phyloP scores from a whole-genome alignment of 1,140 invertebrate species.

The Stenopsyche tienmushanensis region DNA sequence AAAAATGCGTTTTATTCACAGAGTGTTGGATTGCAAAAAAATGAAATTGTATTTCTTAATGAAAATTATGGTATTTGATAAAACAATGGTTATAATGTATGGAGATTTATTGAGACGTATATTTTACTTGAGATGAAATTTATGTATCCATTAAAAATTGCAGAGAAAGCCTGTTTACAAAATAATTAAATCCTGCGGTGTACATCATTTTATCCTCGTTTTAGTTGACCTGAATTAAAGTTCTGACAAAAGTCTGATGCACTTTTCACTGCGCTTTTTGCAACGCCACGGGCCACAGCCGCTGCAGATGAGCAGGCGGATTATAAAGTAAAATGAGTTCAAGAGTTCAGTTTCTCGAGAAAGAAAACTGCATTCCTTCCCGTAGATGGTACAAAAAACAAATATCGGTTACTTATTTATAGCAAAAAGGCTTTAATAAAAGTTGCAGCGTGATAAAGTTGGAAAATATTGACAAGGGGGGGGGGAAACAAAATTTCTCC shows the following conservation, averaged over 20 bases:
- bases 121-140: too few relatives aligned
- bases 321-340: conserved; percentile 30
- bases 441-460: background rate
- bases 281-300: background rate
- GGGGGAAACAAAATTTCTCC: too few relatives aligned
- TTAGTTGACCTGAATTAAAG: conserved; percentile 4
- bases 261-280: conserved; percentile 3
- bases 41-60: too few relatives aligned
- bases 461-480: too few relatives aligned
- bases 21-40: too few relatives aligned
- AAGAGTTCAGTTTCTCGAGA: conserved; percentile 13
- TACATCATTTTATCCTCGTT: conserved; percentile 14
- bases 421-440: background rate
- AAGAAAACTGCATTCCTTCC: background rate
- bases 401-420: background rate
- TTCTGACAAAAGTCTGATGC: conserved; percentile 4
- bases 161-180: too few relatives aligned
- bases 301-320: conserved; percentile 6
- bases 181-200: too few relatives aligned
- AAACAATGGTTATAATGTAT: too few relatives aligned
- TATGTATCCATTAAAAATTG: too few relatives aligned
- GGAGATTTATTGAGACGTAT: too few relatives aligned
- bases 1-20: too few relatives aligned
- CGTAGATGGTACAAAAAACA: background rate
- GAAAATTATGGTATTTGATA: too few relatives aligned